Conservation (phyloP, 1,140 invertebrate genomes). For the Ericerus pela region DNA sequence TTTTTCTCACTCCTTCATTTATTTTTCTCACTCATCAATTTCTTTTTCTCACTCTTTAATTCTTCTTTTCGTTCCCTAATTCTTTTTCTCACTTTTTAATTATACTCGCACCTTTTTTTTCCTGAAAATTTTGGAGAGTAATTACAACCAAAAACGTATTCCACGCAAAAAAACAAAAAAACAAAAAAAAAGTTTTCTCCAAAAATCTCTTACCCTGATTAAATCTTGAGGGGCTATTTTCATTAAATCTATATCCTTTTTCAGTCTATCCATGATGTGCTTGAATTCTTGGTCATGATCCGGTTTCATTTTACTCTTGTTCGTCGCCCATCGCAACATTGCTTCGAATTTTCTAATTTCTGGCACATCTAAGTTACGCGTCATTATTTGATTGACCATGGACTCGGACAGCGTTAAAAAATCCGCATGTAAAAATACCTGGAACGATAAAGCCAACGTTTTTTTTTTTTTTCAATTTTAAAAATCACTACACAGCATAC, state of each 20-base stretch:
- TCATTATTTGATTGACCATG: conserved; percentile 74
- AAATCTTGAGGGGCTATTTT: conserved; percentile 84
- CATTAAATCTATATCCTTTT: conserved; percentile 74
- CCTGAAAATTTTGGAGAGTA: too few relatives aligned
- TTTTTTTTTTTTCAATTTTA: neutral
- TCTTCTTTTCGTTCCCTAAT: too few relatives aligned
- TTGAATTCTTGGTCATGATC: conserved; percentile 79
- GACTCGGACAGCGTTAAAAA: conserved; percentile 79
- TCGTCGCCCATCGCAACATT: conserved; percentile 75
- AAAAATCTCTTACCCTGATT: conserved; percentile 48
- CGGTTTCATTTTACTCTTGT: conserved; percentile 63
- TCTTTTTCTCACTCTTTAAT: too few relatives aligned
- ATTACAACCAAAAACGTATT: neutral
- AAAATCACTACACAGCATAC: too few relatives aligned
- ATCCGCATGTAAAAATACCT: conserved; percentile 65
- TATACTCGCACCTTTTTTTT: neutral
- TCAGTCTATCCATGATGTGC: conserved; percentile 78
- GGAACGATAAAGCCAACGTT: conserved; percentile 21
- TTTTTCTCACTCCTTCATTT: too few relatives aligned
- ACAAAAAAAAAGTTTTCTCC: neutral
- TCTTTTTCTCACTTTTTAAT: too few relatives aligned
- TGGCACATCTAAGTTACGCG: conserved; percentile 62
- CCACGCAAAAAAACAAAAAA: neutral
- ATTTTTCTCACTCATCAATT: too few relatives aligned
- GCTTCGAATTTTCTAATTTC: conserved; percentile 89